Conservation (phyloP, 2,888 invertebrate species). For the Eudasyphora cyanicolor region DNA sequence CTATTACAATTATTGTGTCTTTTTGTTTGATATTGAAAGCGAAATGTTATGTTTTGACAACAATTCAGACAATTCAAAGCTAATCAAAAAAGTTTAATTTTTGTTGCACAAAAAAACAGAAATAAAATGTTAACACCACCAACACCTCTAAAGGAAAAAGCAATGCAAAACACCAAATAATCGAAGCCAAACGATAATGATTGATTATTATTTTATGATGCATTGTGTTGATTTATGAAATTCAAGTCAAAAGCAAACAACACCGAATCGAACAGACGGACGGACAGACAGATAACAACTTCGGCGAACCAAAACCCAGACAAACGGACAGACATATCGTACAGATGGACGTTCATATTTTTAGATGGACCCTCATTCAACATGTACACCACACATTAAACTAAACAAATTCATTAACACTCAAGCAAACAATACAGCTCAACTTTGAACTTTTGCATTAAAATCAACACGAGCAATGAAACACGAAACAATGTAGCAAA, state of each 20-base stretch:
- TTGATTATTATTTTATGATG: slow-evolving; percentile 66
- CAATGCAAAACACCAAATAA: background rate
- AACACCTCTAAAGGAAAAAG: slow-evolving; percentile 10
- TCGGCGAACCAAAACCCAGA: slow-evolving; percentile 28
- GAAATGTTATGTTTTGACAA: slow-evolving; percentile 44
- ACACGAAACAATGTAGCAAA: slow-evolving; percentile 32
- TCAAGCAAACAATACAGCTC: slow-evolving; percentile 57
- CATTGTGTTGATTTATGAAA: slow-evolving; percentile 61
- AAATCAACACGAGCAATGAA: slow-evolving; percentile 28
- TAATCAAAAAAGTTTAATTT: slow-evolving; percentile 15
- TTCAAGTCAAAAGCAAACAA: slow-evolving; percentile 23
- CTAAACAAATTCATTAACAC: slow-evolving; percentile 65
- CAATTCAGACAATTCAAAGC: slow-evolving; percentile 29
- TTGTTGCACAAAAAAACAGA: slow-evolving; percentile 3
- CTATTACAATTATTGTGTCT: slow-evolving; percentile 8
- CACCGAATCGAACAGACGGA: background rate
- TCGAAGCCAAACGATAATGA: slow-evolving; percentile 48
- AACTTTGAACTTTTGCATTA: slow-evolving; percentile 64
- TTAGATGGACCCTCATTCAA: background rate
- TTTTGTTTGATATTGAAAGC: background rate
- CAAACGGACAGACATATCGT: no score
- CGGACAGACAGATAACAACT: background rate
- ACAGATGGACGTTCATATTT: background rate
- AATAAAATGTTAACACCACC: slow-evolving; percentile 16
- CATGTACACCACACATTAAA: slow-evolving; percentile 59